Percentiles rank a stretch among this genome's conserved stretches.
These are phyloP conservation scores for Phalacrocorax aristotelis DNA, from an alignment of 2,113 vertebrate genomes.

Conservation along the genomic window DNA sequence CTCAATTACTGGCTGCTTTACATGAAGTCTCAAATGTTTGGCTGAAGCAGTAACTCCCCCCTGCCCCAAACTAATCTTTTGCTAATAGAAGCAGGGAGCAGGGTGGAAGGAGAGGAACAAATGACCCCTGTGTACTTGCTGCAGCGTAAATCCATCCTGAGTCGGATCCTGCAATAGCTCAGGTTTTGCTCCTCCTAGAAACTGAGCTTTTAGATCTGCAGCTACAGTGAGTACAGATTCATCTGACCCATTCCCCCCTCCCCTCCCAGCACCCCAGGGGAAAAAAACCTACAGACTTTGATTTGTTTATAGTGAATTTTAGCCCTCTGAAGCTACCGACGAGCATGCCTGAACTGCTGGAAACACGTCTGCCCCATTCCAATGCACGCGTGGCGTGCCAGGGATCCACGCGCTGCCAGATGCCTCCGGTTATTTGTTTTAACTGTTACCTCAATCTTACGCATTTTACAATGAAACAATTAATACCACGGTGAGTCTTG, in stretches of 20 bases:
- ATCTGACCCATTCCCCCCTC: not conserved
- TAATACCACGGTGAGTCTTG: not conserved
- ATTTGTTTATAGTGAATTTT: conserved; percentile 12
- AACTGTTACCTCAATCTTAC: conserved; percentile 50
- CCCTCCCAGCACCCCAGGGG: conserved; percentile 8
- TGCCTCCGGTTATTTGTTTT: conserved; percentile 58
- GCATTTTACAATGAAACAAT: conserved; percentile 40
- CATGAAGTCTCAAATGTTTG: not conserved
- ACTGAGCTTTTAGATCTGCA: not conserved
- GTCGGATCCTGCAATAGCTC: not conserved
- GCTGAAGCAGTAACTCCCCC: not conserved
- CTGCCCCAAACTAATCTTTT: not conserved
- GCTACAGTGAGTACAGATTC: not conserved
- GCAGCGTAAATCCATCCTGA: not conserved
- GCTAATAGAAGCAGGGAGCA: not conserved
- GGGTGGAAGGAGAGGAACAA: not conserved
- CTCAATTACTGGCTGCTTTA: not conserved
- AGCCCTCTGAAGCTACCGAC: conserved; percentile 7
- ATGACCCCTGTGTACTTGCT: not conserved
- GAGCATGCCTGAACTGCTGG: conserved; percentile 41
- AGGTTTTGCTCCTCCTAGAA: not conserved
- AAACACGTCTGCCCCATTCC: conserved; percentile 34
- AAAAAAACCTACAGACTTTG: conserved; percentile 20
- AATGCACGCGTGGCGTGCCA: not conserved
- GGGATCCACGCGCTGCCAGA: conserved; percentile 6